Conservation (phyloP, 2,888 invertebrate species). For the Tolmerus cingulatus region DNA sequence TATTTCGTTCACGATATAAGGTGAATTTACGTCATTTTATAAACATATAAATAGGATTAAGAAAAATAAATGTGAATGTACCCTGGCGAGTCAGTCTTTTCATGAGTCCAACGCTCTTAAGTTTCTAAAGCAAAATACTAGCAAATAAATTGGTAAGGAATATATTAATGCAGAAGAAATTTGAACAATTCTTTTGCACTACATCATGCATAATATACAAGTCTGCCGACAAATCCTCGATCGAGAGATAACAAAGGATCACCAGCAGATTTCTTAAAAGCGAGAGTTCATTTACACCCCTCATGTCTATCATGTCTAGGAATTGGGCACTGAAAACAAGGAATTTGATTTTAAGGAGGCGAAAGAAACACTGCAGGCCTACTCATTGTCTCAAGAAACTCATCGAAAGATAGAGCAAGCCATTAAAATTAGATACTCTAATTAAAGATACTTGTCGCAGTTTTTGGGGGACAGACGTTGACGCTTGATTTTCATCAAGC, state of each 20-base stretch:
- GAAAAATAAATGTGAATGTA: neutral
- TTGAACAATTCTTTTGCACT: no score
- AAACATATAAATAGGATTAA: neutral
- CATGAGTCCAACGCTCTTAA: neutral
- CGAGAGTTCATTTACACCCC: conserved; percentile 2
- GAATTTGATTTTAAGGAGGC: neutral
- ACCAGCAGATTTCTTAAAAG: neutral
- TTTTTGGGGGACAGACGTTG: conserved; percentile 32
- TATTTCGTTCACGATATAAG: neutral
- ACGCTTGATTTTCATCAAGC: conserved; percentile 22
- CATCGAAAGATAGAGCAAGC: neutral
- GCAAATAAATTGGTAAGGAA: neutral
- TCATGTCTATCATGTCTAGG: neutral
- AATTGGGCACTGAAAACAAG: neutral
- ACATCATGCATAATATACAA: no score
- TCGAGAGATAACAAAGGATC: neutral
- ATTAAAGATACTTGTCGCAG: neutral
- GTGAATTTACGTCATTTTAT: neutral
- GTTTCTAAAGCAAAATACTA: neutral
- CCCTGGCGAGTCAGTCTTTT: neutral
- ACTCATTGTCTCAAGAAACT: neutral
- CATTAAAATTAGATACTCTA: conserved; percentile 13
- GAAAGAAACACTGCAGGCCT: neutral
- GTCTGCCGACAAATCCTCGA: neutral
- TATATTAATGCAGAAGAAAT: neutral